Base-by-base conservation (phyloP, 2,113 vertebrate genomes). In the Cebus imitator region DNA sequence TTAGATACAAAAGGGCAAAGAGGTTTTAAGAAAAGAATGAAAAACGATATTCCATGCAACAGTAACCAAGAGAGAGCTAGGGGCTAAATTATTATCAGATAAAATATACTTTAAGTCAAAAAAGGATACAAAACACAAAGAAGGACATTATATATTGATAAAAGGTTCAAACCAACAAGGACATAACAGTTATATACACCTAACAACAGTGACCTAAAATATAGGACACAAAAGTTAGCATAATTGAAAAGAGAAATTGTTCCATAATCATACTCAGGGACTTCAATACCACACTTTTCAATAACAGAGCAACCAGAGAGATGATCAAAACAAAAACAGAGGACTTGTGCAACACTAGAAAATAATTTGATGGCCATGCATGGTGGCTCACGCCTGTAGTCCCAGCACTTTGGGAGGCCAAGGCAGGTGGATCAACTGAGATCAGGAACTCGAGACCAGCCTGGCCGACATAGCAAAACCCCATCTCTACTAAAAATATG, bases 91-190 rank as follows among this genome's bases (percentile, higher is more conserved):
- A 66, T 43, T 48, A 12, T 32, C 20, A 66, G 5, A 87, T 23
- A 93, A 93, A 86, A 93, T 43, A 91, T 3, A 91, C 20, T 61
- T 91, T 91, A 79, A 80, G 40, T 80, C 20, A 70, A 73, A 87
- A 86, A 40, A 45, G 7, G 13, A 82, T 72, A 94, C 6, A 82
- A 76, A n/a, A 89, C 3, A 89, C 43, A 82, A 91, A 79, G 17
- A 81, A 52, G 5, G 30, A 40, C 27, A 72, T 72, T 43, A 91
- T 64, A 81, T 14, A 61, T 30, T 61, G 25, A 73, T n/a, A 73
- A 86, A 72, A 73, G 48, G n/a, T 73, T 91, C 75, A 87, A 80
- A 52, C 20, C 35, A 84, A 1, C 20, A 72, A 87, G 37, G 32
- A 40, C 14, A 81, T 37, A 61, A 48, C 27, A 80, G 68, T 45